Evolutionary conservation across 2,797 vertebrate species (phyloP), one percentile per base, ranked within the genome.

Genomic region (Orientallactaga sibirica): DNA sequence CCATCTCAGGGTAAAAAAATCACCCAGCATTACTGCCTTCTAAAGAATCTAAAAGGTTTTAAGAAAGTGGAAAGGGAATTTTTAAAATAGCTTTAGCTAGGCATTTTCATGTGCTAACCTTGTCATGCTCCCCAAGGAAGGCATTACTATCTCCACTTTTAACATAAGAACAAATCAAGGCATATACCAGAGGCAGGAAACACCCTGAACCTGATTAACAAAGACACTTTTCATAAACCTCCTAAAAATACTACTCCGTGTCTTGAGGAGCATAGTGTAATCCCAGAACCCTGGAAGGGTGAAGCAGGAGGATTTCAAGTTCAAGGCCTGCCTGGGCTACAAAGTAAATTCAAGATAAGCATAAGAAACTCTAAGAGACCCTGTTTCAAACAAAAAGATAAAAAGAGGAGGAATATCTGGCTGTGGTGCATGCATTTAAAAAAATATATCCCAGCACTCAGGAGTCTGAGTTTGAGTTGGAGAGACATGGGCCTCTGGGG

Each of bases 1-100:
- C 29, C n/a, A 61, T 78, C 78, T 67, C 82, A 73, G 25, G 7
- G 29, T 58, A 85, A 95, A 95, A 94, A 95, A 94, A 76, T 11
- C 25, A 86, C 19, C 61, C 75, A 88, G 29, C 58, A 81, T 75
- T 62, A 91, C 29, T 86, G 93, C 75, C 95, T 84, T 85, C 81
- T 55, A n/a, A 89, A 94, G 75, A 85, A 93, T 7, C 58, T 67
- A 58, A 77, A 92, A 83, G 62, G 19, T 66, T 93, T 94, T 77
- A 90, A 83, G 27, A 79, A 92, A 88, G 52, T 41, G 55, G 29
- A 68, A 88, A 55, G 41, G 41, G 29, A 55, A 86, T 83, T 90
- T 88, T 75, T 82, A 94, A 85, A 86, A 25, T 29, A 89, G 76
- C 81, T 52, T 67, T 48, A 8, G 48, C 48, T 48, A 48, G 7